These are phyloP conservation scores for Sebastolobus altivelis DNA, from an alignment of 2,797 vertebrate species.

Conservation along the genomic window DNA sequence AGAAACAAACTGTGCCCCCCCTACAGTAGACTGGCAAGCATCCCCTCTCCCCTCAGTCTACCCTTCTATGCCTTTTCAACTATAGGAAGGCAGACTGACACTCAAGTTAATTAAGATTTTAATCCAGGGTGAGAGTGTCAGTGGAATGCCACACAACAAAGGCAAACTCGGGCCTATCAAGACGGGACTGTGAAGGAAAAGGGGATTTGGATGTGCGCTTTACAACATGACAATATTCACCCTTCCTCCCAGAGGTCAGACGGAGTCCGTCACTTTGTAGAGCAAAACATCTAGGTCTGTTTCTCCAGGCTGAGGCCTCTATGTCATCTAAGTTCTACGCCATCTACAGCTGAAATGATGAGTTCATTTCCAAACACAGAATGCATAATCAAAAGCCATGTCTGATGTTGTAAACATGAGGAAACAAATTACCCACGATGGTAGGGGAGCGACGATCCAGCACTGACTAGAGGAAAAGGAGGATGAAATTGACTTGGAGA, in stretches of 20 bases:
- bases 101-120: slow-evolving; percentile 85
- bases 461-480: slow-evolving; percentile 73
- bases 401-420: slow-evolving; percentile 81
- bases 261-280: slow-evolving; percentile 50
- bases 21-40: slow-evolving; percentile 46
- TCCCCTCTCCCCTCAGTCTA: slow-evolving; percentile 30
- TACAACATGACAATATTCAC: slow-evolving; percentile 51
- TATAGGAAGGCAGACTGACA: slow-evolving; percentile 67
- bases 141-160: slow-evolving; percentile 70
- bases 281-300: slow-evolving; percentile 49
- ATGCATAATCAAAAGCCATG: slow-evolving; percentile 77
- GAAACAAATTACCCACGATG: slow-evolving; percentile 77
- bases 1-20: slow-evolving; percentile 38
- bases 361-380: slow-evolving; percentile 76
- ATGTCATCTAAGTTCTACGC: slow-evolving; percentile 48
- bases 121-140: slow-evolving; percentile 79
- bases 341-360: slow-evolving; percentile 63
- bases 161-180: slow-evolving; percentile 61
- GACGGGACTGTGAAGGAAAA: slow-evolving; percentile 42
- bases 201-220: slow-evolving; percentile 58
- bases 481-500: slow-evolving; percentile 75
- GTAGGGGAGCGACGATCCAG: slow-evolving; percentile 72
- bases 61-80: slow-evolving; percentile 56
- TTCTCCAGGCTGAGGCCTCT: slow-evolving; percentile 29
- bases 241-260: slow-evolving; percentile 65